These are phyloP conservation scores for Troilus luridus DNA, from an alignment of 2,888 invertebrate genomes.

Conservation along the genomic window DNA sequence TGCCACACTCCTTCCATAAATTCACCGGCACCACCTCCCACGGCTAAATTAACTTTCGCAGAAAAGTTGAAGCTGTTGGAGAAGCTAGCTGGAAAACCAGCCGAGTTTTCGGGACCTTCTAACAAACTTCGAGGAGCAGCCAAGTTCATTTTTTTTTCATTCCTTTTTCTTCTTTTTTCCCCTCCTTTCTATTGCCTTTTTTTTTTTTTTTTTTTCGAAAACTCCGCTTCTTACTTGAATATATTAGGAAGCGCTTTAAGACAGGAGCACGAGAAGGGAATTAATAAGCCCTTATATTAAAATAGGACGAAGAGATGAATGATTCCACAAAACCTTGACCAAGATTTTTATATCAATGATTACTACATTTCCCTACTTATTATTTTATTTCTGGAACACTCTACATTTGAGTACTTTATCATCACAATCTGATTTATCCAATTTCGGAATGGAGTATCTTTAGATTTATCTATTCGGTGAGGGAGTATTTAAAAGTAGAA, in stretches of 20 bases:
- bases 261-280: neutral
- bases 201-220: neutral
- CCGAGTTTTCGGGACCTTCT: constrained; percentile 32
- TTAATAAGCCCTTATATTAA: neutral
- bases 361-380: neutral
- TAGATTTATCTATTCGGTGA: too few relatives aligned
- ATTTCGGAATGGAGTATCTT: too few relatives aligned
- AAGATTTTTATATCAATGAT: neutral
- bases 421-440: too few relatives aligned
- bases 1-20: constrained; percentile 46
- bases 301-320: neutral
- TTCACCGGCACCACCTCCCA: constrained; percentile 23
- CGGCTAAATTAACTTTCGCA: constrained; percentile 35
- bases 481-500: too few relatives aligned
- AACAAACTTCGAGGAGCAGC: constrained; percentile 31
- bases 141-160: neutral
- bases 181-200: neutral
- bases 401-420: too few relatives aligned
- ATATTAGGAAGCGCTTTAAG: neutral
- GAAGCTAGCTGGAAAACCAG: constrained; percentile 14
- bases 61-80: constrained; percentile 40
- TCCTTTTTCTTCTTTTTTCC: neutral
- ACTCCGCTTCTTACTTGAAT: neutral
- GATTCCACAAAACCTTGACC: neutral
- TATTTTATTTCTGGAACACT: too few relatives aligned